Base-by-base conservation (phyloP, 2,888 invertebrate genomes). In the Esperia sulphurella region DNA sequence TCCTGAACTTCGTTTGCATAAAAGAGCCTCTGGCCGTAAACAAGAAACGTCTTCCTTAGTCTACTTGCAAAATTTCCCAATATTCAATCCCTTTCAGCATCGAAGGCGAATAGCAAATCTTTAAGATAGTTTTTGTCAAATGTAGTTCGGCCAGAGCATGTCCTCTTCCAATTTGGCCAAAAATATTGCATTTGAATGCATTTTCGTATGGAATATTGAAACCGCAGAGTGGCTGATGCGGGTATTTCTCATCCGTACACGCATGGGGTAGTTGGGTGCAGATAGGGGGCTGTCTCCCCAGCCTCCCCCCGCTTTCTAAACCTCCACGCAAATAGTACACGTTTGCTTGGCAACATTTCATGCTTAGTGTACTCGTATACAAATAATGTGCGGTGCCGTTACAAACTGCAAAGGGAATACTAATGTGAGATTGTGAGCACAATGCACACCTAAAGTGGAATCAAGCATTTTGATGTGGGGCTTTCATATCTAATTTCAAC, bases 281-380 rank as follows among this genome's bases (percentile, higher is more conserved):
- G 46, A 50, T 44, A 43, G 51, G 54, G 57, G 65, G 63, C 51
- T 55, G 59, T 58, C 63, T 61, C 58, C 64, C 61, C 51, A 49
- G 65, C 68, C 66, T 64, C 67, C 63, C 71, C 81, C 83, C 70
- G 80, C 79, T 81, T 87, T 81, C 87, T 86, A 87, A 88, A 86
- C 86, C 88, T 86, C 83, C 85, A 79, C 82, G 82, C 86, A 89
- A 88, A 89, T 83, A 87, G 81, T 83, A 83, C 85, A 81, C 82
- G 86, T 87, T 87, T 88, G 86, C 86, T 88, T 85, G 86, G 85
- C 85, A 85, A 88, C 87, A 88, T 87, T 87, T 89, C 88, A 88
- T 87, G 84, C 88, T 89, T 88, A 89, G 83, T 82, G 83, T 87
- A 51, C 47, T 51, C 50, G 50, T 51, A 82, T 84, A 87, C 87